phyloP scores from a whole-genome alignment of 2,797 vertebrate species.

The Fundulus diaphanus region DNA sequence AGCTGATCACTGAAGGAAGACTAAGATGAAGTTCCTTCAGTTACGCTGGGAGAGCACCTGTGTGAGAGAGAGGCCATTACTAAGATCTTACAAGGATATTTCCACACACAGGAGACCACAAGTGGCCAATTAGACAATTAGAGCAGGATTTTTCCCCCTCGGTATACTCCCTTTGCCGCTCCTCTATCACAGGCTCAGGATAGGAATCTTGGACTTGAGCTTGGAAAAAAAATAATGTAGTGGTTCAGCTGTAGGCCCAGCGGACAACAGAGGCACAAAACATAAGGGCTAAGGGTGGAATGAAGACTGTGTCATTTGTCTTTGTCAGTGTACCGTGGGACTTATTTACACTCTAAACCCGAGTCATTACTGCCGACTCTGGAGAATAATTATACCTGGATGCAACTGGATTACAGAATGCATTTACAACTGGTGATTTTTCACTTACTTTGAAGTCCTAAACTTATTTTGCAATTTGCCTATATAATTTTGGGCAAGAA shows the following conservation, averaged over 20 bases:
- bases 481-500: constrained; percentile 21
- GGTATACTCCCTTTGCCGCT: constrained; percentile 10
- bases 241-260: constrained; percentile 8
- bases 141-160: constrained; percentile 37
- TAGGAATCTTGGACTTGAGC: not conserved
- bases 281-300: constrained; percentile 18
- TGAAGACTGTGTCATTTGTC: constrained; percentile 47
- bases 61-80: constrained; percentile 58
- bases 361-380: constrained; percentile 53
- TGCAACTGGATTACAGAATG: constrained; percentile 39
- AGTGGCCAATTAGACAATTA: constrained; percentile 69
- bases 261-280: constrained; percentile 16
- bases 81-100: constrained; percentile 47
- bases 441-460: constrained; percentile 6
- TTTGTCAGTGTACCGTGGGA: constrained; percentile 55
- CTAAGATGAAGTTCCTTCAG: constrained; percentile 55
- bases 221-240: not conserved
- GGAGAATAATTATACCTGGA: constrained; percentile 53
- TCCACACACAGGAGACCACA: constrained; percentile 53
- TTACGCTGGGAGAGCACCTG: constrained; percentile 57
- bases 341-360: constrained; percentile 63
- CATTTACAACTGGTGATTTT: constrained; percentile 25
- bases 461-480: not conserved
- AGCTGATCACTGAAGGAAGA: constrained; percentile 26
- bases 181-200: constrained; percentile 3